A percentile compares a stretch with the other conserved stretches of the same genome.
phyloP scores from a whole-genome alignment of 2,888 invertebrate genomes.

The Ormyrus thymus region DNA sequence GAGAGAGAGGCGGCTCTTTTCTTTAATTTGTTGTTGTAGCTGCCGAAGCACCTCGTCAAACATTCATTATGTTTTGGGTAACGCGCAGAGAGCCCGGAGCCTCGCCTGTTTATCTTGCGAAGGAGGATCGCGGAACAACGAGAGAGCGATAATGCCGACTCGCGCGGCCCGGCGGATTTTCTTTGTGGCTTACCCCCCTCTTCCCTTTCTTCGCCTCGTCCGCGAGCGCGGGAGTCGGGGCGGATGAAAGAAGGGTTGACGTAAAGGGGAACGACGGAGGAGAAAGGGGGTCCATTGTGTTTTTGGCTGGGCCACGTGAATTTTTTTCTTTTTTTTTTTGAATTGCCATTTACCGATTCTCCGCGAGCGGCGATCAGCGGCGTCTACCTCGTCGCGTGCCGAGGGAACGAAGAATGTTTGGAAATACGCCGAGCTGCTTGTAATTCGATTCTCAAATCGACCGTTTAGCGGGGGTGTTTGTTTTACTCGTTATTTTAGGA shows the following conservation, averaged over 20 bases:
- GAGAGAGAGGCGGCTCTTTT: constrained; percentile 39
- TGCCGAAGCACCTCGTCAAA: constrained; percentile 68
- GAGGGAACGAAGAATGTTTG: constrained; percentile 36
- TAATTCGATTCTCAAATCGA: constrained; percentile 21
- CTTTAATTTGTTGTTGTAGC: constrained; percentile 74
- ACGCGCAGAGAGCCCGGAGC: constrained; percentile 55
- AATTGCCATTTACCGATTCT: constrained; percentile 40
- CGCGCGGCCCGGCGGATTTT: constrained; percentile 6
- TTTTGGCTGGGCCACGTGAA: not conserved
- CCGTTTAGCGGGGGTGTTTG: not conserved
- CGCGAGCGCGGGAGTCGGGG: too few species aligned
- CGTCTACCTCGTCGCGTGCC: not conserved
- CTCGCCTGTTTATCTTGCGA: constrained; percentile 20
- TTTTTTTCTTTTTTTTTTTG: constrained; percentile 1
- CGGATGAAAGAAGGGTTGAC: constrained; percentile 40
- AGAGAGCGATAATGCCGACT: constrained; percentile 1
- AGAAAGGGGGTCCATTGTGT: constrained; percentile 38
- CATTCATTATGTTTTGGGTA: constrained; percentile 74
- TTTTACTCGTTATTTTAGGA: constrained; percentile 17
- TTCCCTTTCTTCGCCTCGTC: not conserved
- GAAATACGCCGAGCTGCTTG: constrained; percentile 20
- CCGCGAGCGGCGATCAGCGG: constrained; percentile 34
- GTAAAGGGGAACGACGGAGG: constrained; percentile 39
- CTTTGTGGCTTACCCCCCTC: constrained; percentile 18
- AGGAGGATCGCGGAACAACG: not conserved